Base-by-base conservation (phyloP, 2,797 vertebrate species). In the Sebastes matsubarae region DNA sequence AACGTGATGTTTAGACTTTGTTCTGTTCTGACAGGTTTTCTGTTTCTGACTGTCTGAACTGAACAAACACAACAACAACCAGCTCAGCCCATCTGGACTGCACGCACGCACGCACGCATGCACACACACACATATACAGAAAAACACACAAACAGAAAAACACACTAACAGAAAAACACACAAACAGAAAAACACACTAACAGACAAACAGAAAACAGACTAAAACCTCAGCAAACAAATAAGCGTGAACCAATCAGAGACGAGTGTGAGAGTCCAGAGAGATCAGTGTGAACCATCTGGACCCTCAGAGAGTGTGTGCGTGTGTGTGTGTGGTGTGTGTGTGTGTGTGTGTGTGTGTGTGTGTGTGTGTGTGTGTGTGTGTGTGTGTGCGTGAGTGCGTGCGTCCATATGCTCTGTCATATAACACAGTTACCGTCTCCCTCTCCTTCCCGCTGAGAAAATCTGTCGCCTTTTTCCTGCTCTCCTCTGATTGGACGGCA, bases 401-500 rank as follows among this genome's bases (percentile, higher is more conserved):
- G 46, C 18, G 16, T 50, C 18, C 18, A 50, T 50, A 50, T 50
- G 16, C 46, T 20, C 46, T 3, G 18, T 42, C 58, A 60, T 25
- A 30, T 71, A 20, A 68, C 54, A 32, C 57, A 42, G 63, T 74
- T 18, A 3, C 8, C 52, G 12, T 66, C 6, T 42, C 30, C 27
- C 6, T 68, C 5, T 70, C 8, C 50, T n/a, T 22, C 84, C 65
- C 25, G 52, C 85, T 63, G 82, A 65, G 78, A 64, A 34, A 72
- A 81, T 78, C 77, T 83, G 81, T 77, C 25, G 9, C 50, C 54
- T 52, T 9, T 63, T 78, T 76, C 64, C 79, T 54, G n/a, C 78
- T 67, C 2, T 29, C 13, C 32, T 57, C 38, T 81, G 52, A 79
- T 77, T 81, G 72, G 75, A 61, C 3, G 1, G 42, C 14, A 50